Evolutionary conservation across 2,888 invertebrate genomes (phyloP), one percentile per base, ranked within the genome.

Genomic region (Eilema sororculum): DNA sequence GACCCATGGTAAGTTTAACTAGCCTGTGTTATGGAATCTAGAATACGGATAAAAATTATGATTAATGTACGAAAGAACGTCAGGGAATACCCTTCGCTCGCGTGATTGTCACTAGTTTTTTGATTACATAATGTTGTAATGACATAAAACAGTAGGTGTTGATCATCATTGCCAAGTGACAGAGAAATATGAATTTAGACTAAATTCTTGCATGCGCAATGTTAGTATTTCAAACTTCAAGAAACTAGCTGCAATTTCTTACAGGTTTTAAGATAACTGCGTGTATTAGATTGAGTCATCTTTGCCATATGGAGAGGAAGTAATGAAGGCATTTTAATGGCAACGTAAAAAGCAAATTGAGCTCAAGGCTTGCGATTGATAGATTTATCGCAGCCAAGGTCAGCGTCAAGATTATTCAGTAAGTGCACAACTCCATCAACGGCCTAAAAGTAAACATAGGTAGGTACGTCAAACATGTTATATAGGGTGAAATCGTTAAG

Each of bases 291-390:
- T 83, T 89, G 88, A 90, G 78, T 91, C 89, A 90, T 82, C 79
- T 74, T 63, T 73, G 72, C 86, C 87, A 90, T 83, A 88, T 88
- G 86, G 81, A 87, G 81, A 88, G 90, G 90, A 90, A 87, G 91
- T 81, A 84, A 91, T 91, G 83, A 90, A 91, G 87, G 79, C 82
- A 86, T 88, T 88, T 91, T 90, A 90, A 88, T 88, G 83, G 84
- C 78, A 84, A 80, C 82, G 74, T 84, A 80, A 84, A 87, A 86
- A 84, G 87, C 76, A 91, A 87, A 90, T 86, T 80, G 78, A 82
- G 90, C 83, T 87, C 93, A 93, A 93, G 93, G 93, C 82, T 78
- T 77, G 81, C 74, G 80, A 86, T 83, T 78, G 78, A 77, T 73
- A 83, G 82, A 88, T 87, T 83, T 83, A 88, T 84, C 81, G 77